Evolutionary conservation across 2,113 vertebrate genomes (phyloP), one percentile per base, ranked within the genome.

Genomic region (Triplophysa siluroides): DNA sequence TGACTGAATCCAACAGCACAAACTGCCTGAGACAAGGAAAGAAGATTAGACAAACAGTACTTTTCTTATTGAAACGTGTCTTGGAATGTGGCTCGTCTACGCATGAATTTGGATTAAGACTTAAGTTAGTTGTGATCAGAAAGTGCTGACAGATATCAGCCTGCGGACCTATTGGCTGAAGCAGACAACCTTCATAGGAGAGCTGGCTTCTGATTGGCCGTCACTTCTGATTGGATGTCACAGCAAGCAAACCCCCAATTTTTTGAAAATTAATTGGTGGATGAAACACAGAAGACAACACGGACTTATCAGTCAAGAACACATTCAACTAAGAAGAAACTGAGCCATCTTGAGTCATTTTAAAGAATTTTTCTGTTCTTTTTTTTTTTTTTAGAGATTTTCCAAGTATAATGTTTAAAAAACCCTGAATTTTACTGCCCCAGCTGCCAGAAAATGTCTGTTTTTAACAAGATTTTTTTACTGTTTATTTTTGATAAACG

Each of bases 261-360:
- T 72, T n/a, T 54, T 21, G 60, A 52, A 38, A 41, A 52, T n/a
- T 10, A 9, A 47, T 47, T 14, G 7, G 16, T 26, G 33, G 68
- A 65, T 54, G 21, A 80, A 72, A 45, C 29, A 64, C 1, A 19
- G 26, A 14, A 16, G n/a, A 26, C 23, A 6, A 21, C 29, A 38
- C n/a, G 4, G 23, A 41, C 60, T 73, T 79, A 79, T 79, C 68
- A 79, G 68, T 50, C 5, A 11, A 33, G 9, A 43, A 70, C 74
- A 77, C 21, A 71, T 38, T 24, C 47, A 12, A 47, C 21, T 18
- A 10, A 19, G 70, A 11, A 58, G 26, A 18, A 72, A 7, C 33
- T 19, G 4, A 11, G 11, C 33, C 1, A 62, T 47, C 38, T 19
- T 74, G 29, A 7, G 12, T n/a, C 6, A n/a, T 38, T 38, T 38